Evolutionary conservation across 2,888 invertebrate genomes (phyloP).

Genomic region (Cheilosia vernalis): DNA sequence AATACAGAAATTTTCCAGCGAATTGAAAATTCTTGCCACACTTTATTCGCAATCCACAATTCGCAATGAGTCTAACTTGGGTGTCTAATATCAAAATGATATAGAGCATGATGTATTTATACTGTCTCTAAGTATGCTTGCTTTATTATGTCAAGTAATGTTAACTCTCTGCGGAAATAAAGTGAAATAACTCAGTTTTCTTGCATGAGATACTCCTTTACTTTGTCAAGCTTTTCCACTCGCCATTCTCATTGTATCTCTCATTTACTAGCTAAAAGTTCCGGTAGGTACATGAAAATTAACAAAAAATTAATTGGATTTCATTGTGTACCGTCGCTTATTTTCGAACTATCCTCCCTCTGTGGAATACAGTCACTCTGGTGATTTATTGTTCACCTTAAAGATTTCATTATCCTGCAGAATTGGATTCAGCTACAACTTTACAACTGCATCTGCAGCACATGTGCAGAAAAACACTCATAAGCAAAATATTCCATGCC

Average conservation of each 20-base stretch:
- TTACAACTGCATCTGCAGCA: constrained; percentile 13
- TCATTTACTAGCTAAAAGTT: background rate
- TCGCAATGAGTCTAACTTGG: no score
- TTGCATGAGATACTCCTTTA: background rate
- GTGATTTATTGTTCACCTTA: constrained; percentile 23
- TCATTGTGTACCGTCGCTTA: constrained; percentile 14
- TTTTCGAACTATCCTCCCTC: background rate
- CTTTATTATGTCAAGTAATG: no score
- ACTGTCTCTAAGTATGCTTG: no score
- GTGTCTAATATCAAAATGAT: no score
- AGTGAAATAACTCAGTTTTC: background rate
- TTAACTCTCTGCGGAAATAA: no score
- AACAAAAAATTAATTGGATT: constrained; percentile 8
- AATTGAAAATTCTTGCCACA: no score
- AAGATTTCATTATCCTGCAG: constrained; percentile 18
- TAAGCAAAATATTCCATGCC: background rate
- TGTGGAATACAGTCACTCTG: background rate
- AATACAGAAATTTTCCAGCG: no score
- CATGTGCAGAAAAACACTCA: constrained; percentile 1
- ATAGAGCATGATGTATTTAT: no score
- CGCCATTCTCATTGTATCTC: background rate
- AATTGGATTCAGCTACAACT: constrained; percentile 23
- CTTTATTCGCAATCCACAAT: no score
- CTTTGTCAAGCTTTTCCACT: background rate
- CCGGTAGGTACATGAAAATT: background rate